Evolutionary conservation across 2,888 invertebrate species (phyloP).

Genomic region (Caprella mutica): DNA sequence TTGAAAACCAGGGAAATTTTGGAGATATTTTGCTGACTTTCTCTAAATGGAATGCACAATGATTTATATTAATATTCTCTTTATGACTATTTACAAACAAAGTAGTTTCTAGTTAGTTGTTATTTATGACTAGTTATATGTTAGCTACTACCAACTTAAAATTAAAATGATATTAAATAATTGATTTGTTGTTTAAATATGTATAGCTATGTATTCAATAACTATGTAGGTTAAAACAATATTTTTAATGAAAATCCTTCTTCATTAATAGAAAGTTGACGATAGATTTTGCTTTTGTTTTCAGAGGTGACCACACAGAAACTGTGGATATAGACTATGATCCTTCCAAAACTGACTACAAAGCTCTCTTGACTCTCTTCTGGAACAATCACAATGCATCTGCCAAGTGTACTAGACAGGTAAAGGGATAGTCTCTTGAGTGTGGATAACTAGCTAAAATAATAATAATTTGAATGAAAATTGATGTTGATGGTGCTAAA

Average conservation of each 20-base stretch:
- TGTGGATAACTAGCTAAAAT: too few species aligned
- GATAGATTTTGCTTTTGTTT: slow-evolving; percentile 38
- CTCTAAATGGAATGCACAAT: not conserved
- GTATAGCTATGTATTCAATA: not conserved
- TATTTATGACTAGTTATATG: too few species aligned
- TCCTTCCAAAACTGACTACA: slow-evolving; percentile 60
- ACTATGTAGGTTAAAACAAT: not conserved
- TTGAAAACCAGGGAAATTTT: too few species aligned
- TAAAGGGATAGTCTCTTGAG: too few species aligned
- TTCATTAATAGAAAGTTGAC: not conserved
- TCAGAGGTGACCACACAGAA: slow-evolving; percentile 87
- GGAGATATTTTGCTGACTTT: not conserved
- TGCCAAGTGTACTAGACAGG: slow-evolving; percentile 66
- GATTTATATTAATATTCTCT: too few species aligned
- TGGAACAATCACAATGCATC: slow-evolving; percentile 91
- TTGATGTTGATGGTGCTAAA: too few species aligned
- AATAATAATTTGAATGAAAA: too few species aligned
- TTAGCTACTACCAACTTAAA: too few species aligned
- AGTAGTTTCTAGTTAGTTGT: too few species aligned
- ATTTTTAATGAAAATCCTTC: not conserved
- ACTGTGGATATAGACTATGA: slow-evolving; percentile 84
- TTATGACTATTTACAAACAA: too few species aligned
- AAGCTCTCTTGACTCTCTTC: slow-evolving; percentile 66
- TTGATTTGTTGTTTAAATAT: not conserved
- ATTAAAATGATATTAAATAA: not conserved